Evolutionary conservation across 2,797 vertebrate genomes (phyloP).

Genomic region (Tragopan temminckii): DNA sequence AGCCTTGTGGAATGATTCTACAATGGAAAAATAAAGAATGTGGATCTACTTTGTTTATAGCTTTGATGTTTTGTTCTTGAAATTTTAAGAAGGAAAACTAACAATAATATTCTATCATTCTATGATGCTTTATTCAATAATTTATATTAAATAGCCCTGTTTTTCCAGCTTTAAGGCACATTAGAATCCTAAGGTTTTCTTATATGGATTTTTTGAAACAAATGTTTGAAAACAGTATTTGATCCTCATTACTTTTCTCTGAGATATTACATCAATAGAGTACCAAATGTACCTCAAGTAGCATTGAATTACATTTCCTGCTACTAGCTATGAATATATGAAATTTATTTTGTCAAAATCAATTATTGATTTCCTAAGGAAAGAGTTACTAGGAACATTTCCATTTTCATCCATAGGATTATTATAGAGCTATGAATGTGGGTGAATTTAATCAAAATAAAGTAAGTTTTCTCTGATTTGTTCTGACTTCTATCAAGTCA

Average conservation of each 20-base stretch:
- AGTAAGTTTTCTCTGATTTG: not conserved
- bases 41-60: not conserved
- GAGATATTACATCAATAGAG: not conserved
- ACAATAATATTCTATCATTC: not conserved
- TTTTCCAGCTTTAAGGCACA: not conserved
- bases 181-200: not conserved
- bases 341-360: not conserved
- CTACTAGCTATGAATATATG: not conserved
- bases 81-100: not conserved
- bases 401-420: not conserved
- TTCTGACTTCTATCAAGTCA: not conserved
- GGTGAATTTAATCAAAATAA: not conserved
- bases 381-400: not conserved
- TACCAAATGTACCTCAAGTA: not conserved
- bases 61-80: not conserved
- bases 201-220: not conserved
- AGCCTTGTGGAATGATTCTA: not conserved
- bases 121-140: not conserved
- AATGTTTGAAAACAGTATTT: not conserved
- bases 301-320: not conserved
- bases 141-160: not conserved
- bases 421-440: not conserved
- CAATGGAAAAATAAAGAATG: not conserved
- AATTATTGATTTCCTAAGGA: not conserved
- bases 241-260: not conserved